Evolutionary conservation across 1,140 invertebrate species (phyloP), one percentile per base, ranked within the genome.

Genomic region (Trichoplusia ni): DNA sequence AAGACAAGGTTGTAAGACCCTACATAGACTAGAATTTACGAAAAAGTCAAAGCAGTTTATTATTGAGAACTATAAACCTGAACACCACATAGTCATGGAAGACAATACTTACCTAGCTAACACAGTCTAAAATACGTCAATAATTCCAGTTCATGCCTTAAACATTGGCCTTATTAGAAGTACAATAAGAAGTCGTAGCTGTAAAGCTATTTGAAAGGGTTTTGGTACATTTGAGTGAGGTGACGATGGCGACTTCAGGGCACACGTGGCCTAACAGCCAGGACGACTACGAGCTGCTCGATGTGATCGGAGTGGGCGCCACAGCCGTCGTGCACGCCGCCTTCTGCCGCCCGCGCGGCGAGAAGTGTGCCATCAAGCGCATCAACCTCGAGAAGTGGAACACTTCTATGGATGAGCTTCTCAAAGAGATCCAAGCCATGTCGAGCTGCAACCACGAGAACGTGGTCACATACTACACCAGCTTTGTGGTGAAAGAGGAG

Each of bases 381-480:
- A 99, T 99, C 81, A 99, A 99, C 91, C 92, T 99, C 73, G 99
- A 99, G 91, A 99, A 99, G 94, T 99, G 98, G 96, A 99, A 99
- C 89, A 99, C 98, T 3, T 99, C 97, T 59, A 99, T 99, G 95
- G 98, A 99, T 83, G 98, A 99, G 91, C 91, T 95, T 62, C 92
- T 99, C 92, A 99, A 99, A 94, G 98, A 99, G 91, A 99, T 99
- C 60, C 89, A 91, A 86, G 99, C 98, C 0, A 99, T 99, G 99
- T 99, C 97, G 53, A 98, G 98, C 59, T 99, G 99, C 90, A 97
- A 99, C 87, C 98, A 99, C 91, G 98, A 99, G 89, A 99, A 99
- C 92, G 99, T 99, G 14, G 99, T 99, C 14, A 98, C 97, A 3
- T 99, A 99, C 91, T 98, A 99, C 90, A 99, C 99, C 11, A 99